phyloP scores from a whole-genome alignment of 2,797 vertebrate species.

The Zonotrichia albicollis region DNA sequence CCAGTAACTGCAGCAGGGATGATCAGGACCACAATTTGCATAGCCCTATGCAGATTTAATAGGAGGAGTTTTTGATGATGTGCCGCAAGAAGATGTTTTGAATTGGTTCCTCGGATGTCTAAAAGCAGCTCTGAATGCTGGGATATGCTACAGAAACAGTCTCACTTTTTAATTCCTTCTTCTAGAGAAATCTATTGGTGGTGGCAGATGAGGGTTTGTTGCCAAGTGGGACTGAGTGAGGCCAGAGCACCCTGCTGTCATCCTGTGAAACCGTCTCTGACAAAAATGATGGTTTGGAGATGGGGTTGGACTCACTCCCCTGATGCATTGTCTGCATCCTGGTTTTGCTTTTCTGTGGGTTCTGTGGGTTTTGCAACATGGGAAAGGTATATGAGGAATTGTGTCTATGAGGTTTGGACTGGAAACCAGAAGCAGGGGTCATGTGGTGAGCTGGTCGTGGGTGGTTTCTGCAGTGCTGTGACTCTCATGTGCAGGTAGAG shows the following conservation, averaged over 20 bases:
- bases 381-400: rapidly evolving
- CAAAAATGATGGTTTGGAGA: not conserved
- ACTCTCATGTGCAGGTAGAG: not conserved
- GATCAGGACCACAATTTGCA: not conserved
- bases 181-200: not conserved
- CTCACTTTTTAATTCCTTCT: not conserved
- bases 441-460: rapidly evolving
- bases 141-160: not conserved
- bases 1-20: not conserved
- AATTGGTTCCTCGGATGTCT: not conserved
- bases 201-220: not conserved
- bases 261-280: not conserved
- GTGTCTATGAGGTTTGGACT: not conserved
- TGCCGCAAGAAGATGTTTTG: not conserved
- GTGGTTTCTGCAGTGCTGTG: not conserved
- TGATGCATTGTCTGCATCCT: not conserved
- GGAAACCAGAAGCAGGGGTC: not conserved
- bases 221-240: not conserved
- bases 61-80: not conserved
- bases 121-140: not conserved
- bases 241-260: not conserved
- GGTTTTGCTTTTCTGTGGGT: not conserved
- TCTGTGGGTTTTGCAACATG: not conserved
- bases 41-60: not conserved
- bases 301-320: rapidly evolving